Evolutionary conservation across 2,797 vertebrate genomes (phyloP), one percentile per base, ranked within the genome.

Genomic region (Glossophaga mutica): DNA sequence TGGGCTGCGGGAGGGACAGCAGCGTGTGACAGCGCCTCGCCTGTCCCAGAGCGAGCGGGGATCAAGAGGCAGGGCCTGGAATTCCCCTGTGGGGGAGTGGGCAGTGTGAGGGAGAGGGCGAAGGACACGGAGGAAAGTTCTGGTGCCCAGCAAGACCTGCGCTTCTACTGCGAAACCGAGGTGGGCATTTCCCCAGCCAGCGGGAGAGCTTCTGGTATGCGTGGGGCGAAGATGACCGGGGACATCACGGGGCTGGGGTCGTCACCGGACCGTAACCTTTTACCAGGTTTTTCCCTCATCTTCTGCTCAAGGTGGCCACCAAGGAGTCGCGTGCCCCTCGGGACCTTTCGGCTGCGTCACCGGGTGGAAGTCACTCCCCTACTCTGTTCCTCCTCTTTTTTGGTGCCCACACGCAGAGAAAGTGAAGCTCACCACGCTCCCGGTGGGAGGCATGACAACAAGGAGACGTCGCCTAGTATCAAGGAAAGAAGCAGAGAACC

Each of bases 121-220:
- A 84, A 68, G 42, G 19, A 1, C 0, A 1, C 32, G 15, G 42
- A 81, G 34, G 21, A 48, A 81, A n/a, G 7, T 29, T 19, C 24
- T 29, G 22, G 37, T 32, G 4, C 6, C 42, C 34, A n/a, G 32
- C 71, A 90, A 84, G 50, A 84, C 24, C 57, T 19, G 74, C 74
- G 87, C 4, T 15, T 44, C 21, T n/a, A 42, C 29, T 34, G 44
- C 9, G 55, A 93, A 91, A 65, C 68, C 42, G 4, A 76, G 6
- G 44, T 32, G 59, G 78, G 84, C 18, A 34, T 89, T 87, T 96
- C 65, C 62, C 85, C 39, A 89, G 65, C 8, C 78, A 48, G 32
- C 1, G 5, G n/a, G 9, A 78, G 57, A 68, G 42, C 14, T 14
- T 76, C 65, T 39, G 26, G 71, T 14, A 9, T 4, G n/a, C 26